Evolutionary conservation across 1,140 invertebrate species (phyloP).

Genomic region (Leptinotarsa lineolata): DNA sequence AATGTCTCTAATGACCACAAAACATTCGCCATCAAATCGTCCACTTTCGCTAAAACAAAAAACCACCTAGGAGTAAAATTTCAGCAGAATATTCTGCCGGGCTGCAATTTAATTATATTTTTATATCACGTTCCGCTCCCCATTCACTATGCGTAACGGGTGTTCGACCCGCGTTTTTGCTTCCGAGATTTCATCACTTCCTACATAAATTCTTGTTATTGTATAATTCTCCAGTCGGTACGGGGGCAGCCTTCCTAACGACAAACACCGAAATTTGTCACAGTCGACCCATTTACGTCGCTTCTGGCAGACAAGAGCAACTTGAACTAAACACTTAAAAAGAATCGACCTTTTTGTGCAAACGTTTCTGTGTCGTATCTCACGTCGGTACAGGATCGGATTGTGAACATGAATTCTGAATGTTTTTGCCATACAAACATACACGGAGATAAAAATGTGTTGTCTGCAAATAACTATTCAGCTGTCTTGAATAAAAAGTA

Average conservation of each 20-base stretch:
- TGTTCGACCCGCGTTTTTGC: not conserved
- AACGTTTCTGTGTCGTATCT: not conserved
- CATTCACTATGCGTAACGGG: not conserved
- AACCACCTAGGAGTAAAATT: too few species aligned
- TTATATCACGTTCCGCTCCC: slow-evolving; percentile 1
- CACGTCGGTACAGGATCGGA: not conserved
- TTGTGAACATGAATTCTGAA: too few species aligned
- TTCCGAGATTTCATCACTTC: slow-evolving; percentile 15
- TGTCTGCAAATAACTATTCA: too few species aligned
- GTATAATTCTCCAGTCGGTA: slow-evolving; percentile 19
- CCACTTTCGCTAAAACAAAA: too few species aligned
- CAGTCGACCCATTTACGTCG: slow-evolving; percentile 23
- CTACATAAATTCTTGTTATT: slow-evolving; percentile 28
- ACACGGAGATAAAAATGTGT: too few species aligned
- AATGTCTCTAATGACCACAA: too few species aligned
- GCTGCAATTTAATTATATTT: slow-evolving; percentile 23
- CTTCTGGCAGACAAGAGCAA: slow-evolving; percentile 10
- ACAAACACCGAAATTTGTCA: slow-evolving; percentile 27
- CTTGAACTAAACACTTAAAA: slow-evolving; percentile 14
- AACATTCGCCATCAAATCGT: too few species aligned
- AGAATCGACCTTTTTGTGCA: slow-evolving; percentile 19
- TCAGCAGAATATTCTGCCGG: not conserved
- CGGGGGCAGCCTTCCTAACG: slow-evolving; percentile 4
- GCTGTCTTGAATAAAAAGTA: too few species aligned
- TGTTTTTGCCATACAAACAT: too few species aligned